phyloP scores from a whole-genome alignment of 2,797 vertebrate genomes.

The Natrix natrix region DNA sequence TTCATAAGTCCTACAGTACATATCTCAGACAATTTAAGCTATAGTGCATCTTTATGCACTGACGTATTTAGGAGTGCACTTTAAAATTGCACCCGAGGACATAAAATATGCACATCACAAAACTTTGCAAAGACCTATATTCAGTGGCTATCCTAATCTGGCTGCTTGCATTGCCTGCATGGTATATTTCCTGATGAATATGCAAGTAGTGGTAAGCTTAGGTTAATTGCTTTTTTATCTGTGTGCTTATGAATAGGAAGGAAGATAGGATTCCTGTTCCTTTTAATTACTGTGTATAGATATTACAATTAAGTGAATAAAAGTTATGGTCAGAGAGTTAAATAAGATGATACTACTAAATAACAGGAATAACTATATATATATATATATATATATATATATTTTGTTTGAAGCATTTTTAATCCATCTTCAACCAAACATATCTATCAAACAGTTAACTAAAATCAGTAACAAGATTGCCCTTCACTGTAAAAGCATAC shows the following conservation, averaged over 20 bases:
- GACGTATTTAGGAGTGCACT: not conserved
- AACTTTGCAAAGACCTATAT: not conserved
- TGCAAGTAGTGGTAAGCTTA: not conserved
- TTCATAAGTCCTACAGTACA: not conserved
- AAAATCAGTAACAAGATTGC: not conserved
- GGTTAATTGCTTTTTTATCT: not conserved
- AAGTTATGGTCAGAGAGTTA: not conserved
- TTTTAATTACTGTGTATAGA: not conserved
- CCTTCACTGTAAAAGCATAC: not conserved
- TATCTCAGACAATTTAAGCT: not conserved
- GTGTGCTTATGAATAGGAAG: not conserved
- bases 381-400: too few relatives aligned
- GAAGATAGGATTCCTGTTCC: not conserved
- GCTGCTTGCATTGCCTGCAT: not conserved
- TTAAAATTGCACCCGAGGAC: not conserved
- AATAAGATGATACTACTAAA: not conserved
- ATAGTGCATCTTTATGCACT: not conserved
- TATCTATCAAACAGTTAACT: too few relatives aligned
- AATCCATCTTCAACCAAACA: too few relatives aligned
- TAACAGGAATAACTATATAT: not conserved
- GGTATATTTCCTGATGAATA: not conserved
- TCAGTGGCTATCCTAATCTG: not conserved
- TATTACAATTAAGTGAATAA: not conserved
- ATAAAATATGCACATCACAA: too few relatives aligned
- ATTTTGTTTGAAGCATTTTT: not conserved